These are phyloP conservation scores for Gambusia affinis DNA, from an alignment of 2,113 vertebrate genomes.

Conservation along the genomic window DNA sequence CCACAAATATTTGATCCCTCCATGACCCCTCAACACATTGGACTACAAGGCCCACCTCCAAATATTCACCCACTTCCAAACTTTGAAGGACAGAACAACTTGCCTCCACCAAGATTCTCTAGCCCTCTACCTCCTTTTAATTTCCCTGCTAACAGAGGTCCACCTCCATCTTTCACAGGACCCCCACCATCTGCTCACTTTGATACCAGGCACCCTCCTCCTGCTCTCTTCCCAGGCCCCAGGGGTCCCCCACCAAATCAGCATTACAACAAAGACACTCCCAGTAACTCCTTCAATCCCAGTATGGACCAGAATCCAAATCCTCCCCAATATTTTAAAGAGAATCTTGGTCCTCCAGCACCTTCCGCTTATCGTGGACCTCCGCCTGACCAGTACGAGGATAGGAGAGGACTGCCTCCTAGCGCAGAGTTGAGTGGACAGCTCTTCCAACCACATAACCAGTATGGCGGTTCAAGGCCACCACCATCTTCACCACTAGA, in stretches of 20 bases:
- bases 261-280: conserved; percentile 66
- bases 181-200: conserved; percentile 74
- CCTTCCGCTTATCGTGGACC: conserved; percentile 69
- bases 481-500: conserved; percentile 80
- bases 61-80: conserved; percentile 72
- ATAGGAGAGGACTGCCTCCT: conserved; percentile 73
- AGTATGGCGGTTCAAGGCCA: conserved; percentile 84
- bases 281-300: conserved; percentile 60
- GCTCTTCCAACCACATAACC: conserved; percentile 74
- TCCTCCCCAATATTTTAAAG: conserved; percentile 66
- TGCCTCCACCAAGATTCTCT: conserved; percentile 81
- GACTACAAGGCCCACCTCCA: conserved; percentile 80
- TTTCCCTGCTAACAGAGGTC: conserved; percentile 85
- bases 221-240: conserved; percentile 82
- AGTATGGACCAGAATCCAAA: conserved; percentile 65
- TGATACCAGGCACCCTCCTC: conserved; percentile 84
- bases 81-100: conserved; percentile 82
- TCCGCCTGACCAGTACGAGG: conserved; percentile 79
- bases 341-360: conserved; percentile 59
- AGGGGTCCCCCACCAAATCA: conserved; percentile 81
- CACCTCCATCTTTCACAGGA: conserved; percentile 75
- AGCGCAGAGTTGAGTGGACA: conserved; percentile 69
- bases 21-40: conserved; percentile 81
- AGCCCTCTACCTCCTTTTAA: conserved; percentile 87
- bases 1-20: conserved; percentile 81